phyloP scores from a whole-genome alignment of 2,888 invertebrate species.

The Aspidapion aeneum region DNA sequence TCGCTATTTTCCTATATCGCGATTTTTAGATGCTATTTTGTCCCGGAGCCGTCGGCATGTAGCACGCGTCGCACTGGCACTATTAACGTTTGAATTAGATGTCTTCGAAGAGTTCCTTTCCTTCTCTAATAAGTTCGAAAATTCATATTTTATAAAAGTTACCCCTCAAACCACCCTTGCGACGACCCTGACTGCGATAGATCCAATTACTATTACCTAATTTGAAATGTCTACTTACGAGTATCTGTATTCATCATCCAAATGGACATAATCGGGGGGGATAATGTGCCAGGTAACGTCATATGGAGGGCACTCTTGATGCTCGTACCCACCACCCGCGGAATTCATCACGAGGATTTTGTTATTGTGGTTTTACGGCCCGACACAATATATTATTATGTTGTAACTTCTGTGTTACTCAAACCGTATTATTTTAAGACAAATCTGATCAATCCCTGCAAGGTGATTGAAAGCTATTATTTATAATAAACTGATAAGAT shows the following conservation, averaged over 20 bases:
- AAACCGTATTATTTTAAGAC: neutral
- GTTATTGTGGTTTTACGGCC: too few relatives aligned
- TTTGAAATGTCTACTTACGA: constrained; percentile 60
- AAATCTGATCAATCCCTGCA: constrained; percentile 29
- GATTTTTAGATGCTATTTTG: too few relatives aligned
- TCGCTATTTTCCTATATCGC: too few relatives aligned
- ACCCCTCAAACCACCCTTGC: too few relatives aligned
- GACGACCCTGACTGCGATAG: too few relatives aligned
- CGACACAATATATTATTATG: neutral
- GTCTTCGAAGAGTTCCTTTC: too few relatives aligned
- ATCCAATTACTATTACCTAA: too few relatives aligned
- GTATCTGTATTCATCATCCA: constrained; percentile 69
- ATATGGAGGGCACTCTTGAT: constrained; percentile 50
- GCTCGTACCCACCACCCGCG: constrained; percentile 54
- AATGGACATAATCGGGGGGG: constrained; percentile 65
- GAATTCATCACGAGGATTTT: constrained; percentile 25
- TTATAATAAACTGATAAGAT: constrained; percentile 37
- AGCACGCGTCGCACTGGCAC: too few relatives aligned
- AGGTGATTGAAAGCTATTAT: constrained; percentile 35
- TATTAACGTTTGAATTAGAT: too few relatives aligned
- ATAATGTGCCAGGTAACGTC: constrained; percentile 68
- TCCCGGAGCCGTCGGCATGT: too few relatives aligned
- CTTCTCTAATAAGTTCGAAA: too few relatives aligned
- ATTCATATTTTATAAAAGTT: too few relatives aligned
- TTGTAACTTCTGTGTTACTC: neutral